phyloP scores from a whole-genome alignment of 2,797 vertebrate genomes.

The Eupleurogrammus muticus region DNA sequence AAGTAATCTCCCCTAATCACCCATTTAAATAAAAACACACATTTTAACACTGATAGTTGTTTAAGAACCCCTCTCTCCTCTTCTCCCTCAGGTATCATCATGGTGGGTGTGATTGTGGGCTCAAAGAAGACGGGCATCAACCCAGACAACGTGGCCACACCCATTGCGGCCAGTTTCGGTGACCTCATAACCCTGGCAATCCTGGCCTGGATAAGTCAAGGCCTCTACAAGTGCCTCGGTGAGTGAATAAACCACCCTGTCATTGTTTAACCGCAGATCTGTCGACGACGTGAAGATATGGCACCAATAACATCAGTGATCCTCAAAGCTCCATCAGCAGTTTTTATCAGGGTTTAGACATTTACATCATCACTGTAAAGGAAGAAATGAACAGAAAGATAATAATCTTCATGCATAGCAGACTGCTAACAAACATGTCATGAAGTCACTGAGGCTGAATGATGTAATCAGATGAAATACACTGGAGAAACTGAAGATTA shows the following conservation, averaged over 20 bases:
- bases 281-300: too few relatives aligned
- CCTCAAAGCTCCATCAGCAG: too few relatives aligned
- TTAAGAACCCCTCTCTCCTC: slow-evolving; percentile 1
- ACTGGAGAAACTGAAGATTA: too few relatives aligned
- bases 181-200: slow-evolving; percentile 97
- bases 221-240: slow-evolving; percentile 95
- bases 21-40: too few relatives aligned
- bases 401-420: too few relatives aligned
- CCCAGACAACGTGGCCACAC: slow-evolving; percentile 97
- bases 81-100: slow-evolving; percentile 89
- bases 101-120: slow-evolving; percentile 98
- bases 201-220: slow-evolving; percentile 97
- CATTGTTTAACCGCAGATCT: too few relatives aligned
- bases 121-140: slow-evolving; percentile 98
- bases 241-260: slow-evolving; percentile 62
- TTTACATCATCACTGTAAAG: too few relatives aligned
- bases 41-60: not conserved
- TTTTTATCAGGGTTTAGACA: too few relatives aligned
- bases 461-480: not conserved
- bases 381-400: too few relatives aligned
- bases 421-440: too few relatives aligned
- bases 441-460: not conserved
- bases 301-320: too few relatives aligned
- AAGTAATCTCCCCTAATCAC: not conserved
- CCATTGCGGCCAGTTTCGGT: slow-evolving; percentile 96